phyloP scores from a whole-genome alignment of 2,888 invertebrate genomes.

The Cosmopolites sordidus region DNA sequence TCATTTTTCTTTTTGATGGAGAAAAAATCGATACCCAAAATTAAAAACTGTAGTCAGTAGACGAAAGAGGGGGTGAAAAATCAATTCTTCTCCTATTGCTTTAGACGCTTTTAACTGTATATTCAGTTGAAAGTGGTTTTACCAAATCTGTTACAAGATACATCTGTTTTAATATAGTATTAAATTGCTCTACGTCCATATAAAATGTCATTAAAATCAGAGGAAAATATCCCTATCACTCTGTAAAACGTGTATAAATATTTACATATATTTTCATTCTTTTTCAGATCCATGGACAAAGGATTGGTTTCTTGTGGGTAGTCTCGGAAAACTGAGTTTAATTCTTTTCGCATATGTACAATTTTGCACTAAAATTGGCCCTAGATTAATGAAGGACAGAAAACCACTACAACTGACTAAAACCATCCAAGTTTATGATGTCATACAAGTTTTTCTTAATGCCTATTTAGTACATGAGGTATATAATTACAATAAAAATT shows the following conservation, averaged over 20 bases:
- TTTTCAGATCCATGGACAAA: slow-evolving; percentile 58
- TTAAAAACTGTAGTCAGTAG: no score
- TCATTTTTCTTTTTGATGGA: no score
- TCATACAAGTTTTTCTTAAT: slow-evolving; percentile 55
- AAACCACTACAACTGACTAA: slow-evolving; percentile 58
- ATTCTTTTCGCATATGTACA: slow-evolving; percentile 54
- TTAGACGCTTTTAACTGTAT: no score
- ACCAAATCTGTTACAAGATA: no score
- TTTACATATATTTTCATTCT: slow-evolving; percentile 2
- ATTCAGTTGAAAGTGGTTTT: no score
- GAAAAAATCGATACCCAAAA: no score
- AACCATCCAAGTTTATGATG: slow-evolving; percentile 58
- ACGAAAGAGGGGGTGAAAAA: no score
- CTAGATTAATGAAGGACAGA: slow-evolving; percentile 61
- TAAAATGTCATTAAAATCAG: no score
- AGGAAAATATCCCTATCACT: no score
- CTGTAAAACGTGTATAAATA: neutral
- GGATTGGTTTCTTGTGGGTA: slow-evolving; percentile 52
- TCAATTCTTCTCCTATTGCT: no score
- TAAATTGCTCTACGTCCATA: no score
- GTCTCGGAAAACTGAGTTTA: slow-evolving; percentile 47
- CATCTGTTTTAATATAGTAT: no score
- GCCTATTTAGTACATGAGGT: slow-evolving; percentile 37
- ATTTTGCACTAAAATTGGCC: slow-evolving; percentile 58
- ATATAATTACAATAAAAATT: slow-evolving; percentile 2